Base-by-base conservation (phyloP, 2,797 vertebrate species). In the Brotula barbata region DNA sequence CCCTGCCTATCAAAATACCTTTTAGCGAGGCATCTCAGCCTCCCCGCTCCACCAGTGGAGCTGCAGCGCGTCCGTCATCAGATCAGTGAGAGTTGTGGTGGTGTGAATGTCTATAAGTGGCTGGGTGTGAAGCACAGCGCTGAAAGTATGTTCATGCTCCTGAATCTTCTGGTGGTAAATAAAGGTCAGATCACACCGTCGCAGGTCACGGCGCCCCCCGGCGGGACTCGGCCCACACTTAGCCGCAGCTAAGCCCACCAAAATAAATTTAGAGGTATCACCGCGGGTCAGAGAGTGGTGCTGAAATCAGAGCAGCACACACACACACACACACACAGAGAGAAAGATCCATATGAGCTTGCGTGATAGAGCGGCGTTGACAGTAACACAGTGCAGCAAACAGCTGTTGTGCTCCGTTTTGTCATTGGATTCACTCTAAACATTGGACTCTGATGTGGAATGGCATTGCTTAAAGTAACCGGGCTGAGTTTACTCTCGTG, bases 351-450 rank as follows among this genome's bases (percentile, higher is more conserved):
- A n/a, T n/a, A n/a, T 58, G 1, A 47, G 77, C 65, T 71, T 3
- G 67, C 47, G 65, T 77, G 80, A 74, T 70, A 64, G 80, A 33
- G 21, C 25, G 0, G 77, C 19, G 75, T 44, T 79, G 82, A 84
- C 79, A 77, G 80, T 70, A 53, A 71, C 50, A 33, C 70, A 3
- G 58, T 10, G 68, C 74, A 44, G 77, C 68, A 68, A 73, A 75
- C 86, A 87, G 85, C 86, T 88, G 84, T 54, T 68, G 79, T 48
- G 2, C 69, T 72, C 73, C 13, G 58, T 70, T 81, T 73, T 83
- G 80, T 84, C 81, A 71, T 82, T 50, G n/a, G 66, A 73, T 62
- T 75, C 45, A 31, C 65, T 79, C 73, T 68, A 68, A 83, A 79
- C 81, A 60, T 65, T 41, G 74, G 44, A 56, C 68, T 51, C 74